Percentiles rank a stretch among this genome's conserved stretches.
These are phyloP conservation scores for Gobiocypris rarus DNA, from an alignment of 2,113 vertebrate species.

Conservation along the genomic window DNA sequence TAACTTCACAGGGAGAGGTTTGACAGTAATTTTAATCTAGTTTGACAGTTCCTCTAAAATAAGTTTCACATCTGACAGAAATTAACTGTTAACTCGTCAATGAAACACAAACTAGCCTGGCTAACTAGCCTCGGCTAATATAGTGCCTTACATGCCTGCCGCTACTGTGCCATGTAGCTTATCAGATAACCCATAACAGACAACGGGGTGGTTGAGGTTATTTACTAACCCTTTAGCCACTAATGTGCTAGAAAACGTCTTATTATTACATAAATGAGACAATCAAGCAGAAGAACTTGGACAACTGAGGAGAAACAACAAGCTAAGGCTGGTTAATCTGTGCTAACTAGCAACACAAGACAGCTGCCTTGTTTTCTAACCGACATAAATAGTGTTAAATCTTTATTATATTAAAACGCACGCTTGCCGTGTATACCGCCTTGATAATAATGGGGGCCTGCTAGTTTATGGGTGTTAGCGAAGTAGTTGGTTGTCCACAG, in stretches of 20 bases:
- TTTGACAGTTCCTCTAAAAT: neutral
- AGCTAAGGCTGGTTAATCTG: slow-evolving; percentile 17
- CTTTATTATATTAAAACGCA: neutral
- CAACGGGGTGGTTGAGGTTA: neutral
- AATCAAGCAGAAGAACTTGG: neutral
- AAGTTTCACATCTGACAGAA: neutral
- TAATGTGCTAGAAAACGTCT: neutral
- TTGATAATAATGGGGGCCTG: neutral
- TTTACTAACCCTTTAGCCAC: neutral
- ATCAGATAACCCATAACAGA: neutral
- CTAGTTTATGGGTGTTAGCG: neutral
- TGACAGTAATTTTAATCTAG: neutral
- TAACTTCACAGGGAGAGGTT: neutral
- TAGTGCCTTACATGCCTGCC: slow-evolving; percentile 18
- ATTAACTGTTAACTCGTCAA: neutral
- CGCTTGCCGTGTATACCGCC: neutral
- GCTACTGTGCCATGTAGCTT: slow-evolving; percentile 22
- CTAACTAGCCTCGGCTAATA: slow-evolving; percentile 39
- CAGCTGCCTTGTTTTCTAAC: neutral
- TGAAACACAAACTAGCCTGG: slow-evolving; percentile 8
- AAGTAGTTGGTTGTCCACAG: neutral
- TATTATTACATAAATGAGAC: neutral
- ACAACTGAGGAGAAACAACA: neutral
- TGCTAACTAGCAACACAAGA: slow-evolving; percentile 39
- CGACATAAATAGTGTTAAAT: neutral